Evolutionary conservation across 2,797 vertebrate species (phyloP).

Genomic region (Saguinus oedipus): DNA sequence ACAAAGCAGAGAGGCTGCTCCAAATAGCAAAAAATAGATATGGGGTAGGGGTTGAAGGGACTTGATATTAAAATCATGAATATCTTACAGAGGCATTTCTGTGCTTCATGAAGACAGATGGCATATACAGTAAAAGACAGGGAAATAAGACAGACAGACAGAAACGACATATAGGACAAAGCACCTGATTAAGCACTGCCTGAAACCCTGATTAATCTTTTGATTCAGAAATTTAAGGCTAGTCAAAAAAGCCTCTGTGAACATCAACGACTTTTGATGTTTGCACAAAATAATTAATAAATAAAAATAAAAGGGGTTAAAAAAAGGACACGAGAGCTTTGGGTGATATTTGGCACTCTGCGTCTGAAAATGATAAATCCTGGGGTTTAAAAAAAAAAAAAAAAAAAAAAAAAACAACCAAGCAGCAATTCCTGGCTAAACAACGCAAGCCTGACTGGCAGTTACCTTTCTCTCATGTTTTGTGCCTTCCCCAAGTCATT

Average conservation of each 20-base stretch:
- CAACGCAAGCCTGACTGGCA: conserved; percentile 85
- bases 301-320: conserved; percentile 52
- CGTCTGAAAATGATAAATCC: conserved; percentile 83
- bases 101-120: conserved; percentile 85
- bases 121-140: conserved; percentile 82
- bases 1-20: conserved; percentile 77
- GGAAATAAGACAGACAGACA: conserved; percentile 83
- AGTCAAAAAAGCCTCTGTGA: conserved; percentile 81
- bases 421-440: conserved; percentile 85
- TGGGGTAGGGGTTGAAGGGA: conserved; percentile 18
- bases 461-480: conserved; percentile 92
- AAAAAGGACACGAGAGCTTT: conserved; percentile 74
- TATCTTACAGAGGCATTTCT: conserved; percentile 79
- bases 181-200: conserved; percentile 81
- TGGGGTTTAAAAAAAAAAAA: conserved; percentile 59
- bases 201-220: conserved; percentile 77
- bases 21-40: conserved; percentile 58
- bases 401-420: conserved; percentile 73
- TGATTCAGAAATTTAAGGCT: conserved; percentile 84
- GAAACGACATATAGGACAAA: conserved; percentile 83
- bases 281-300: conserved; percentile 59
- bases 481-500: conserved; percentile 91
- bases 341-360: conserved; percentile 79
- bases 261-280: conserved; percentile 68
- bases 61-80: conserved; percentile 75